Base-by-base conservation (phyloP, 2,113 vertebrate genomes). In the Pteronura brasiliensis region DNA sequence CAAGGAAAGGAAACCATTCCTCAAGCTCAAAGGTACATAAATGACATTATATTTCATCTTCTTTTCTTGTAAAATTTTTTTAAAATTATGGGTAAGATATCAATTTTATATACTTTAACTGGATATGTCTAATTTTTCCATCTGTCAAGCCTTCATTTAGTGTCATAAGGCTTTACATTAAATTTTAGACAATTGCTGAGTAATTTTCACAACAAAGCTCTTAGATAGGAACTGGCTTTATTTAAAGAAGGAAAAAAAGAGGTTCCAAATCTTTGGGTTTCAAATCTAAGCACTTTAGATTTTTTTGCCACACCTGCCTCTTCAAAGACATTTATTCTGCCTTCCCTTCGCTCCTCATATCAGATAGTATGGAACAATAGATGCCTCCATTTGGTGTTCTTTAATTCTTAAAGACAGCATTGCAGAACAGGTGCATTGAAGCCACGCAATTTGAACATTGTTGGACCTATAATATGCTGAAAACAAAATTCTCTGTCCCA, bases 321-420 rank as follows among this genome's bases (percentile, higher is more conserved):
- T 91, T 95, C 9, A 63, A 77, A 97, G 89, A 17, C 27, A 34
- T 81, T n/a, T 29, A 44, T 47, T 96, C 20, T 88, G 57, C 4
- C 31, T 82, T 9, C 25, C 47, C 4, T 59, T 5, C 36, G 0
- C 11, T 42, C 2, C 31, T 25, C 9, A 3, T 11, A 84, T 20
- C 17, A 84, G 25, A 67, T 1, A 71, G 88, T 90, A 65, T 29
- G n/a, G 90, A 69, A 65, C 9, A 25, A 29, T 12, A 21, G 52
- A 31, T 42, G 29, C 9, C 7, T 39, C n/a, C 14, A 4, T 25
- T 55, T 74, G 6, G 20, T 63, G 17, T 39, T 88, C 42, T 77
- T 92, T 91, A 61, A 96, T 39, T 88, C n/a, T 77, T 92, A 91
- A 61, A 96, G 82, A 77, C 6, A 29, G 65, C 29, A n/a, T 1